Evolutionary conservation across 64 coral and sea anemone species (phyloP).

Genomic region (Pocillopora verrucosa): DNA sequence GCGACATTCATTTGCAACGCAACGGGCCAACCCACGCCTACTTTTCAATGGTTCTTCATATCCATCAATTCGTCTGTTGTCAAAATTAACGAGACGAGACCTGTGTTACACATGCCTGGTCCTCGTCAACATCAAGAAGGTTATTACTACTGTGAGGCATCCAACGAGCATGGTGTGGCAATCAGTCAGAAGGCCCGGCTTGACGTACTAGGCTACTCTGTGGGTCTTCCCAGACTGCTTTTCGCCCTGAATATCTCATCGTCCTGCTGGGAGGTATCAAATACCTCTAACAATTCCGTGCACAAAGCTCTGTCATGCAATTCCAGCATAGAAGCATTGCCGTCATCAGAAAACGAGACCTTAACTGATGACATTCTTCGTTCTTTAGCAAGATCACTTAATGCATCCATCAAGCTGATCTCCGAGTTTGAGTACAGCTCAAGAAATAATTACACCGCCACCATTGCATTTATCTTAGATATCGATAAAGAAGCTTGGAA

Average conservation of each 20-base stretch:
- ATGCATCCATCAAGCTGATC: slow-evolving; percentile 4
- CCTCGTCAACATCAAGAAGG: slow-evolving; percentile 19
- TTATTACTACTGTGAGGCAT: slow-evolving; percentile 47
- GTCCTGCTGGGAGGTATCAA: not conserved
- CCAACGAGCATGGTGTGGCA: slow-evolving; percentile 29
- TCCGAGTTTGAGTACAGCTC: slow-evolving; percentile 7
- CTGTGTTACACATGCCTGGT: slow-evolving; percentile 11
- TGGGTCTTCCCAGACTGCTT: slow-evolving; percentile 19
- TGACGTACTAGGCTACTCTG: slow-evolving; percentile 14
- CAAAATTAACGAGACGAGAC: slow-evolving; percentile 19
- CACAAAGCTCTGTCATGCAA: not conserved
- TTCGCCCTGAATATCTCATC: slow-evolving; percentile 34
- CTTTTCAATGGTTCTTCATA: slow-evolving; percentile 37
- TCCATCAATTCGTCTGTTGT: slow-evolving; percentile 14
- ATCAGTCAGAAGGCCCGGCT: slow-evolving; percentile 28
- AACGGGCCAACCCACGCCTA: slow-evolving; percentile 28
- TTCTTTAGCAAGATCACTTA: not conserved
- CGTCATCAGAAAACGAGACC: not conserved
- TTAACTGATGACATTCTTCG: not conserved
- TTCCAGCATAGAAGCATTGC: not conserved
- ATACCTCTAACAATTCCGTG: not conserved
- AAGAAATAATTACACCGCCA: not conserved
- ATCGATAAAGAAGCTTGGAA: not conserved
- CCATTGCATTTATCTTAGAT: slow-evolving; percentile 3
- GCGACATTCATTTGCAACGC: slow-evolving; percentile 42